Evolutionary conservation across 2,888 invertebrate species (phyloP), one percentile per base, ranked within the genome.

Genomic region (Rhingia campestris): DNA sequence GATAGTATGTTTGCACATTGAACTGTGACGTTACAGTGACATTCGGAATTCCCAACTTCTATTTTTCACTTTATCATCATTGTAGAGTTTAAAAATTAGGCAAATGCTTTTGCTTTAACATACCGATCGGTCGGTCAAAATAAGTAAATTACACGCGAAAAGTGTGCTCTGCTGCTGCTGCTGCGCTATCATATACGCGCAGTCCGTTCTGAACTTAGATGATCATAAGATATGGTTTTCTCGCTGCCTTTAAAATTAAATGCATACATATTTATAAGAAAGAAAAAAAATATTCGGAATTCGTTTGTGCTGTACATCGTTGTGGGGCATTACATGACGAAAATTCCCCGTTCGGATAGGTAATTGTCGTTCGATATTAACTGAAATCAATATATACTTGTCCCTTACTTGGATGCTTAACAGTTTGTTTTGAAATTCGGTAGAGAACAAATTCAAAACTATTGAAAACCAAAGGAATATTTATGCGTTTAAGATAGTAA

Each of bases 331-430:
- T 70, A 59, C 47, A 84, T 74, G 58, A 33, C 35, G 9, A 79
- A 84, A 84, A 79, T 67, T 77, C 79, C 74, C 82, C 79, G 51
- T n/a, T 9, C 22, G 7, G 39, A 22, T 74, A 45, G 79, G 58
- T 79, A 79, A 79, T 79, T 64, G 69, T 14, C 47, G 74, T 74
- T 9, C 41, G 58, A 80, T 74, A 64, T 79, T 66, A 47, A 70
- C 54, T 79, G 41, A 66, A 56, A 47, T 56, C 77, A 47, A 84
- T 84, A 84, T 79, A 84, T 79, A 84, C 66, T 73, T 64, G 69
- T 41, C 12, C 22, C 56, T 63, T 39, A 67, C 61, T 73, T 63
- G 72, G 58, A 47, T 41, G 32, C 56, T 73, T 77, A 73, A 58
- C 77, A 82, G 81, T 77, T 63, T 56, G 63, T 63, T 64, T 76